A percentile compares a stretch with the other conserved stretches of the same genome.
Conservation (phyloP, 2,797 vertebrate genomes). For the Remorina albescens region DNA sequence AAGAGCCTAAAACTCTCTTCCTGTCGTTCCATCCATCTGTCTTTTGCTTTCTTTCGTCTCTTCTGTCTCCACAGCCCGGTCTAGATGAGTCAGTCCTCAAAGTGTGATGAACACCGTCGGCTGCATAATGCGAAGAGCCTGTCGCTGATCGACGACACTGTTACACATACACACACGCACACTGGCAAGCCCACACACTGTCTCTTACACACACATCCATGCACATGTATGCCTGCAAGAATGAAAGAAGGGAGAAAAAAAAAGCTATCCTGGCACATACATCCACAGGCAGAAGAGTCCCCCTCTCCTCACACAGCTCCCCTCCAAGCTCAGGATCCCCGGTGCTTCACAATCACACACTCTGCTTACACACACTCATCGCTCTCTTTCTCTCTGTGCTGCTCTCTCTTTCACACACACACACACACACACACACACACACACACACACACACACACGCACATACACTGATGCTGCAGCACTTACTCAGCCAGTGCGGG, state of each 20-base stretch:
- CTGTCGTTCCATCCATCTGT: conserved; percentile 61
- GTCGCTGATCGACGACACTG: conserved; percentile 73
- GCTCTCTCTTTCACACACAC: conserved; percentile 50
- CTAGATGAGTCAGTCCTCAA: conserved; percentile 78
- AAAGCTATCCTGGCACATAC: conserved; percentile 72
- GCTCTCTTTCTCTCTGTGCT: conserved; percentile 42
- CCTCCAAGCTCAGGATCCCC: conserved; percentile 76
- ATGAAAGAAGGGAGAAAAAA: background rate
- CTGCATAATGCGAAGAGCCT: conserved; percentile 76
- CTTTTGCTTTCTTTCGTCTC: conserved; percentile 23
- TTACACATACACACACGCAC: conserved; percentile 56
- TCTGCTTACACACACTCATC: conserved; percentile 63
- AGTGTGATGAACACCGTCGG: conserved; percentile 75
- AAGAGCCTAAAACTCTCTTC: conserved; percentile 62
- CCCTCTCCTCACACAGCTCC: conserved; percentile 70
- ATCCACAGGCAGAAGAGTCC: conserved; percentile 75
- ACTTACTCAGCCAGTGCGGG: conserved; percentile 79
- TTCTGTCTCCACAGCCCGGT: conserved; percentile 55
- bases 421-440: conserved; percentile 75
- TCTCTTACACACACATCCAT: conserved; percentile 43
- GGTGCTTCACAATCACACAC: conserved; percentile 72
- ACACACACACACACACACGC: conserved; percentile 68
- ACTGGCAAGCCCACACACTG: conserved; percentile 59
- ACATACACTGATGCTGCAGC: conserved; percentile 83
- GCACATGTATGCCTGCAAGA: conserved; percentile 44